phyloP scores from a whole-genome alignment of 2,797 vertebrate genomes.

The Melopsittacus undulatus region DNA sequence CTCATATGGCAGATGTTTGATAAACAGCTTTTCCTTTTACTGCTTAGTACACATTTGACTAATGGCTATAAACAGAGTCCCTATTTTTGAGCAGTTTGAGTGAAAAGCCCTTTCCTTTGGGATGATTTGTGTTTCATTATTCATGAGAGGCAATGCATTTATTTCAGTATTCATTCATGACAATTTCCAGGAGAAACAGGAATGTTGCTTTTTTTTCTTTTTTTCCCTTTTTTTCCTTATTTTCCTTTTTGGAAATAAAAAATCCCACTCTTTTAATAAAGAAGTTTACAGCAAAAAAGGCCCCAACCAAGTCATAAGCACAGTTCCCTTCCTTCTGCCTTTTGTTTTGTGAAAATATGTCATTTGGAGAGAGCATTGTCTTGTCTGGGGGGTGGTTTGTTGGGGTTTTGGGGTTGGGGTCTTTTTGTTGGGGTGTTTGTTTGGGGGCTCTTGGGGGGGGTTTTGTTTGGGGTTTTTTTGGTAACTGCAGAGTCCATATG shows the following conservation, averaged over 20 bases:
- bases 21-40: background rate
- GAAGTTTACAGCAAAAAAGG: background rate
- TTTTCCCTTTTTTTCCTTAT: background rate
- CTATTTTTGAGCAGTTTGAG: background rate
- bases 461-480: background rate
- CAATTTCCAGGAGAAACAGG: background rate
- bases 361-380: background rate
- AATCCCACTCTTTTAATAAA: background rate
- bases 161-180: background rate
- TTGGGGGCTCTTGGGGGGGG: background rate
- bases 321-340: background rate
- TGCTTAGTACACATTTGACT: background rate
- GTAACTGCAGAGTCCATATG: background rate
- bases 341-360: background rate
- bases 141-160: background rate
- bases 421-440: background rate
- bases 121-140: background rate
- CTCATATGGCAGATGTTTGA: background rate
- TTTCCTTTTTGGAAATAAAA: background rate
- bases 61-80: background rate
- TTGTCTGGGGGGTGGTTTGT: background rate
- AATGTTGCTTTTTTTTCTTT: background rate
- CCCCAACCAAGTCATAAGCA: background rate
- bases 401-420: background rate
- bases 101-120: background rate